Base-by-base conservation (phyloP, 2,113 vertebrate genomes). In the Lipotes vexillifer region DNA sequence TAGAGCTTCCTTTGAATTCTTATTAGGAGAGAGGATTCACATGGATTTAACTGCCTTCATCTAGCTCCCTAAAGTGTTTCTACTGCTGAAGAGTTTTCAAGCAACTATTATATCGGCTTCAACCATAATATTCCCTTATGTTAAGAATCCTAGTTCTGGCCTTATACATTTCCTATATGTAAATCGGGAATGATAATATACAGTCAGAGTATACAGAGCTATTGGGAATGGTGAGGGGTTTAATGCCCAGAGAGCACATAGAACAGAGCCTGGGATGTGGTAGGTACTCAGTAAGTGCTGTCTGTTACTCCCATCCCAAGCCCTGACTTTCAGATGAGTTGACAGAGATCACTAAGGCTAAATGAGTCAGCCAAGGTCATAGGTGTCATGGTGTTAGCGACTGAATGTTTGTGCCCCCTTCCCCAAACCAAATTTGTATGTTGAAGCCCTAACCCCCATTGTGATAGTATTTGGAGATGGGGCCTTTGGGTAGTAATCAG, bases 1-100 rank as follows among this genome's bases (percentile, higher is more conserved):
- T 72, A 96, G 27, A 85, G 59, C 72, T 8, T 82, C 82, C 59
- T 85, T 87, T 93, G 59, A 96, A 95, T 75, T 97, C 71, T 18
- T 65, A 52, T 85, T 85, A 78, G 66, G 21, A 41, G 72, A 93
- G 61, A 94, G 95, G 61, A 52, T 63, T 86, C 46, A 88, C 18
- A 15, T 36, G 38, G 29, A 52, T 68, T 72, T 68, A 15, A 65
- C 13, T 75, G n/a, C 33, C 44, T 95, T 95, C 80, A 36, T 33
- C 55, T 69, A 23, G 5, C 4, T 63, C 57, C 59, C 55, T 36
- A 57, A 71, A 65, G 41, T 20, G 10, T 85, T 61, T 80, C 63
- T 36, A 21, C n/a, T 29, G 15, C 15, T 11, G 25, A 85, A 90
- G 74, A 33, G 5, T 78, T 96, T 89, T 80, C n/a, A 82, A 63